Evolutionary conservation across 2,113 vertebrate species (phyloP), one percentile per base, ranked within the genome.

Genomic region (Turnix velox): DNA sequence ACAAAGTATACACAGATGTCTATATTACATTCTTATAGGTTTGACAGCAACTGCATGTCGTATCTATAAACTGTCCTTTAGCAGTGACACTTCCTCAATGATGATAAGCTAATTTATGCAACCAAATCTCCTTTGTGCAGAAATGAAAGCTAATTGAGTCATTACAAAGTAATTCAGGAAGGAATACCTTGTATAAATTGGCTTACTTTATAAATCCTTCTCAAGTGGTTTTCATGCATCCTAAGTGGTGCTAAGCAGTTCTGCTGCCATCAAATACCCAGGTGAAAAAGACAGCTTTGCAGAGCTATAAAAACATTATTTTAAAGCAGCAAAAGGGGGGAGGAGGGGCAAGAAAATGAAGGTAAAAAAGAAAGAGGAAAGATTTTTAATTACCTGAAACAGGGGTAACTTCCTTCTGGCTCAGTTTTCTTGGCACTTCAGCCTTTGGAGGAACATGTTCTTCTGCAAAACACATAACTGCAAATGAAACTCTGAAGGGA

Each of bases 101-200:
- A 99, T 99, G 98, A 97, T 98, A 97, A 97, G 98, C 97, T 99
- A 99, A 99, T 99, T 99, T 99, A 99, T 99, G 98, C 99, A 97
- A 98, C 97, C 98, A 98, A 99, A 99, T 99, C 99, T 99, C 98
- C 98, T 99, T 98, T 99, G 98, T 98, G 98, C 99, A 99, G 99
- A 99, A 99, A 99, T 99, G 98, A 99, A 99, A 99, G 99, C 98
- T 99, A 99, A 99, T 99, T 99, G 99, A 99, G 99, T 99, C 99
- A 99, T 99, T 99, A 99, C 98, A 98, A 97, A 98, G 98, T 99
- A 99, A 99, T 99, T 99, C 99, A 98, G 98, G 98, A 97, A 98
- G 98, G 98, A 98, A 98, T 98, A 98, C 97, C 97, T 97, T 97
- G 98, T 99, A 98, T 99, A 99, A 99, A 99, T 99, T 98, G 99